Percentiles rank a stretch among this genome's conserved stretches.
These are phyloP conservation scores for Pristis pectinata DNA, from an alignment of 2,797 vertebrate species.

Conservation along the genomic window DNA sequence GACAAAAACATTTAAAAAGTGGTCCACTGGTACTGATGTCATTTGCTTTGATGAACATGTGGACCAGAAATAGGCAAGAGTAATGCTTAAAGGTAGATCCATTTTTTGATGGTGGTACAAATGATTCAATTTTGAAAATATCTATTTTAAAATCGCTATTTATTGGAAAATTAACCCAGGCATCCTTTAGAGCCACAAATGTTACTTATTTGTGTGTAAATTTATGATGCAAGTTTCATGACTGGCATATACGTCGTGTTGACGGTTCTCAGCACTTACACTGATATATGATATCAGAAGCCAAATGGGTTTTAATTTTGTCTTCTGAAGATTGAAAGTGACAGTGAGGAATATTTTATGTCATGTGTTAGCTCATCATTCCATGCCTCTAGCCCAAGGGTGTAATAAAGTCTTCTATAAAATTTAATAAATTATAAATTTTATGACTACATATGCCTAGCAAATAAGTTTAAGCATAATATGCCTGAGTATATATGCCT, in stretches of 20 bases:
- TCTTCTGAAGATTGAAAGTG: conserved; percentile 7
- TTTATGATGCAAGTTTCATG: not conserved
- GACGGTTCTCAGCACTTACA: not conserved
- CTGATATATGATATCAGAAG: conserved; percentile 22
- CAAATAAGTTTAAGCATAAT: conserved; percentile 34
- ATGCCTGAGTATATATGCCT: conserved; percentile 26
- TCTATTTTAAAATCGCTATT: conserved; percentile 1
- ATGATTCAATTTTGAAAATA: not conserved
- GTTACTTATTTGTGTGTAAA: conserved; percentile 1
- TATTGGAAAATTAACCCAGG: not conserved
- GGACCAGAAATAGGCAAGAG: not conserved
- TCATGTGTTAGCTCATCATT: conserved; percentile 30
- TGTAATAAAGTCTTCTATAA: conserved; percentile 35
- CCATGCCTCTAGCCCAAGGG: conserved; percentile 23
- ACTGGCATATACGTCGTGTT: not conserved
- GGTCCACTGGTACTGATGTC: not conserved
- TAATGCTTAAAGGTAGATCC: too few relatives aligned
- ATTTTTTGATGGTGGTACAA: not conserved
- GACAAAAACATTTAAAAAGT: not conserved
- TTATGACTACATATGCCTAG: conserved; percentile 19
- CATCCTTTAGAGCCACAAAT: not conserved
- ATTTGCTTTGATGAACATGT: not conserved
- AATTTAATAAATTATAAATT: conserved; percentile 35
- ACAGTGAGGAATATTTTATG: conserved; percentile 37
- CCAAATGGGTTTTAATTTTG: conserved; percentile 33